Percentiles rank a stretch among this genome's conserved stretches.
phyloP scores from a whole-genome alignment of 2,888 invertebrate genomes.

The Trilocha varians region DNA sequence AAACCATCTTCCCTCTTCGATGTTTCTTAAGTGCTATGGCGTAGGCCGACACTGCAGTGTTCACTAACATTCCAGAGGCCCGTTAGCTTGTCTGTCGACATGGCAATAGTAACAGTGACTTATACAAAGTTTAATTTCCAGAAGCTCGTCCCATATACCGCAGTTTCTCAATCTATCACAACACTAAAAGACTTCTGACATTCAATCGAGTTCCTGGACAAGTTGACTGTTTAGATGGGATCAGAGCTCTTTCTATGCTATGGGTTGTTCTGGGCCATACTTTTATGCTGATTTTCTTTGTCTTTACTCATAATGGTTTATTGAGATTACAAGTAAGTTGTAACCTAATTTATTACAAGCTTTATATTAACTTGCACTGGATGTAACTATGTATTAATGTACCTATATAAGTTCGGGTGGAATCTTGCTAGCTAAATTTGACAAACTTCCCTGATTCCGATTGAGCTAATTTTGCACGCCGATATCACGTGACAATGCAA shows the following conservation, averaged over 20 bases:
- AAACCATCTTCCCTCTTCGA: background rate
- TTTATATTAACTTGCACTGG: too few relatives aligned
- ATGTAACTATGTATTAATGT: too few relatives aligned
- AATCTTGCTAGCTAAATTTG: too few relatives aligned
- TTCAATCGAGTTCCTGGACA: constrained; percentile 34
- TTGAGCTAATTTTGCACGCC: too few relatives aligned
- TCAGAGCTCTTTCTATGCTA: constrained; percentile 54
- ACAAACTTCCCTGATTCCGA: too few relatives aligned
- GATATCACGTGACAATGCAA: too few relatives aligned
- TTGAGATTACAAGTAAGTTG: constrained; percentile 24
- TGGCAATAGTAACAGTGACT: background rate
- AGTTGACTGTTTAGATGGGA: constrained; percentile 54
- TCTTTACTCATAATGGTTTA: constrained; percentile 27
- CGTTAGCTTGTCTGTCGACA: too few relatives aligned
- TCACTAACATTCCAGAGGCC: too few relatives aligned
- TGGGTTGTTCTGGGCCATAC: constrained; percentile 62
- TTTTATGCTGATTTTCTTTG: constrained; percentile 29
- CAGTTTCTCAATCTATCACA: constrained; percentile 51
- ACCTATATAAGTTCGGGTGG: too few relatives aligned
- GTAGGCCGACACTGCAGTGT: too few relatives aligned
- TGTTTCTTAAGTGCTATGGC: background rate
- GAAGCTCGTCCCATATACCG: constrained; percentile 19
- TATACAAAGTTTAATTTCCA: constrained; percentile 19
- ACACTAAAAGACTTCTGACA: constrained; percentile 43
- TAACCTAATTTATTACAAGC: background rate